Conservation (phyloP, 1,140 invertebrate species). For the Drosophila baimaii region DNA sequence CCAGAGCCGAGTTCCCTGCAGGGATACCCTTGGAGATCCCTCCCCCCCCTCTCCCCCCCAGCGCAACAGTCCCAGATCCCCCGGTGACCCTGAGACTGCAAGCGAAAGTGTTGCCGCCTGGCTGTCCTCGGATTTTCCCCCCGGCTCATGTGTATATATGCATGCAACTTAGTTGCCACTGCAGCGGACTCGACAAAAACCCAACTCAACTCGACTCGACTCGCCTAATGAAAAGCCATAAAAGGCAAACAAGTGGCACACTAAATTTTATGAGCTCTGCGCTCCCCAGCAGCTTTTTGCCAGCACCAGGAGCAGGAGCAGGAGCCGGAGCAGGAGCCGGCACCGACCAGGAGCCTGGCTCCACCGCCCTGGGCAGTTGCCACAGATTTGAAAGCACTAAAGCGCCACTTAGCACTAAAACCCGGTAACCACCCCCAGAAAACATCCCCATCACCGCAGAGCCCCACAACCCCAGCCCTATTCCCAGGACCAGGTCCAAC, state of each 20-base stretch:
- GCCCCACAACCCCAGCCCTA: background rate
- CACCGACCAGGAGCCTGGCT: background rate
- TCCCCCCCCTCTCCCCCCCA: too few relatives aligned
- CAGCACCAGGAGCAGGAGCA: slow-evolving; percentile 8
- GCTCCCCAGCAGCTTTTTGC: slow-evolving; percentile 29
- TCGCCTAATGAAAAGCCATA: slow-evolving; percentile 78
- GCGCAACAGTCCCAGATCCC: background rate
- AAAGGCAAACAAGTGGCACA: slow-evolving; percentile 80
- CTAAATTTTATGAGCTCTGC: slow-evolving; percentile 69
- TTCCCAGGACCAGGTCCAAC: slow-evolving; percentile 27
- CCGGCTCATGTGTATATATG: slow-evolving; percentile 7
- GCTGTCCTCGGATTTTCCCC: background rate
- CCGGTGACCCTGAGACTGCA: slow-evolving; percentile 28
- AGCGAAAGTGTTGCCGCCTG: slow-evolving; percentile 38
- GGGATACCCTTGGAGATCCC: background rate
- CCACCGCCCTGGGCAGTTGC: slow-evolving; percentile 46
- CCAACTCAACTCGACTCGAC: slow-evolving; percentile 34
- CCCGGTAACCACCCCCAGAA: slow-evolving; percentile 28
- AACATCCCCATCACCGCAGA: background rate
- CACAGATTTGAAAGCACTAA: slow-evolving; percentile 78
- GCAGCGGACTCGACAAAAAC: slow-evolving; percentile 50
- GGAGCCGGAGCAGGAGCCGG: background rate
- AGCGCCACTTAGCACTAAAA: slow-evolving; percentile 77
- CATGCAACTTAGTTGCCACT: slow-evolving; percentile 61
- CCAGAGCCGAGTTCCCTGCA: background rate